Evolutionary conservation across 1,140 invertebrate genomes (phyloP).

Genomic region (Potamilus streckersoni): DNA sequence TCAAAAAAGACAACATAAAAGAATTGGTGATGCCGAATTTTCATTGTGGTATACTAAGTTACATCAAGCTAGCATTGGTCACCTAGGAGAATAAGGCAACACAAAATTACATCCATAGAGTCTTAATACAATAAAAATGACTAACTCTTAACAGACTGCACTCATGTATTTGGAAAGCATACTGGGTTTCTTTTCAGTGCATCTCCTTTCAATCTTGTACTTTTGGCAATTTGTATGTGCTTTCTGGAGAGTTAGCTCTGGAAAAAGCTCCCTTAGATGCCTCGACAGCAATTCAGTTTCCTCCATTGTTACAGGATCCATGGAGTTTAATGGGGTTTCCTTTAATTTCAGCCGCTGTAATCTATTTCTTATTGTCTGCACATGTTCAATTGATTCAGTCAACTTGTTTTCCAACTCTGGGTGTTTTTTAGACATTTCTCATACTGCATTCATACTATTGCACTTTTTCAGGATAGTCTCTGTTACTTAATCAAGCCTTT

Average conservation of each 20-base stretch:
- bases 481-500: not conserved
- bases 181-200: slow-evolving; percentile 1
- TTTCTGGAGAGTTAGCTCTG: slow-evolving; percentile 1
- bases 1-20: too few species aligned
- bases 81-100: too few species aligned
- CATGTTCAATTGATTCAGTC: slow-evolving; percentile 3
- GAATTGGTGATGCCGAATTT: too few species aligned
- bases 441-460: slow-evolving; percentile 3
- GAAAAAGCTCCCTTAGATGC: slow-evolving; percentile 4
- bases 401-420: not conserved
- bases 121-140: too few species aligned
- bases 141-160: not conserved
- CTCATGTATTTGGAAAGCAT: slow-evolving; percentile 11
- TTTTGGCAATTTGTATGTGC: not conserved
- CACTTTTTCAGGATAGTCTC: not conserved
- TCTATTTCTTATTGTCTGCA: slow-evolving; percentile 4
- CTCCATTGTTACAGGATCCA: not conserved
- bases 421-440: not conserved
- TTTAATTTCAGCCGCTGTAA: slow-evolving; percentile 3
- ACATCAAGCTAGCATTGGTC: too few species aligned
- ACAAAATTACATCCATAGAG: too few species aligned
- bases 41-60: too few species aligned
- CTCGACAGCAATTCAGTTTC: not conserved
- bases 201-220: not conserved
- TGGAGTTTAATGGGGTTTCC: not conserved